Conservation (phyloP, 92 coral and sea anemone species). For the Nematostella vectensis region DNA sequence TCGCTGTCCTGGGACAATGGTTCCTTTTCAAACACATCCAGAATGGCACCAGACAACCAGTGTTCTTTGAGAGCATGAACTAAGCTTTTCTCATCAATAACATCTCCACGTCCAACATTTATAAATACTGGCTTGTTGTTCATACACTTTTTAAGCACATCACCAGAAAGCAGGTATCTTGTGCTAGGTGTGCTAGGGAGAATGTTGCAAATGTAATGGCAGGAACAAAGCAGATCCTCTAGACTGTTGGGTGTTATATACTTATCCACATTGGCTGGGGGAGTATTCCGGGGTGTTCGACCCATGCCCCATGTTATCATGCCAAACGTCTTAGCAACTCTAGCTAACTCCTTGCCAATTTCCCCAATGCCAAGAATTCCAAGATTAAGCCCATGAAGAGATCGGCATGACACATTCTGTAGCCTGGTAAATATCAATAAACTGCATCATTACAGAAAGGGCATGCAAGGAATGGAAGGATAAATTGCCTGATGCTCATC, state of each 20-base stretch:
- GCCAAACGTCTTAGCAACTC: constrained; percentile 66
- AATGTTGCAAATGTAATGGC: constrained; percentile 81
- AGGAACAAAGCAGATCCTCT: constrained; percentile 54
- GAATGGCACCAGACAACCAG: constrained; percentile 90
- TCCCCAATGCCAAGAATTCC: constrained; percentile 92
- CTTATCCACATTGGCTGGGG: constrained; percentile 53
- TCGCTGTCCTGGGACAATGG: constrained; percentile 74
- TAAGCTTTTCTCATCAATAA: constrained; percentile 67
- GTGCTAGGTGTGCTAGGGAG: constrained; percentile 81
- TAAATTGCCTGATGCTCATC: too few species aligned
- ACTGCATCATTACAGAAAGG: background rate
- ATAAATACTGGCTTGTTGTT: constrained; percentile 59
- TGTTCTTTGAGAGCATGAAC: constrained; percentile 61
- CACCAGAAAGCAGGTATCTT: constrained; percentile 63
- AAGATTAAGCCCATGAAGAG: constrained; percentile 44
- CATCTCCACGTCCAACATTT: constrained; percentile 83
- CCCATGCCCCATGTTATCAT: constrained; percentile 83
- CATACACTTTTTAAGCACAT: constrained; percentile 53
- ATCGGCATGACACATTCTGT: too few species aligned
- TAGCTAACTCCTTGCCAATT: constrained; percentile 68
- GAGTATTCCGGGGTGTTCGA: constrained; percentile 26
- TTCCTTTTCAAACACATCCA: constrained; percentile 84
- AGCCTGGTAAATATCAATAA: too few species aligned
- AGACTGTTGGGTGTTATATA: constrained; percentile 38
- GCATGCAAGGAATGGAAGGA: background rate